phyloP scores from a whole-genome alignment of 2,888 invertebrate genomes.

The Pyrgus malvae region DNA sequence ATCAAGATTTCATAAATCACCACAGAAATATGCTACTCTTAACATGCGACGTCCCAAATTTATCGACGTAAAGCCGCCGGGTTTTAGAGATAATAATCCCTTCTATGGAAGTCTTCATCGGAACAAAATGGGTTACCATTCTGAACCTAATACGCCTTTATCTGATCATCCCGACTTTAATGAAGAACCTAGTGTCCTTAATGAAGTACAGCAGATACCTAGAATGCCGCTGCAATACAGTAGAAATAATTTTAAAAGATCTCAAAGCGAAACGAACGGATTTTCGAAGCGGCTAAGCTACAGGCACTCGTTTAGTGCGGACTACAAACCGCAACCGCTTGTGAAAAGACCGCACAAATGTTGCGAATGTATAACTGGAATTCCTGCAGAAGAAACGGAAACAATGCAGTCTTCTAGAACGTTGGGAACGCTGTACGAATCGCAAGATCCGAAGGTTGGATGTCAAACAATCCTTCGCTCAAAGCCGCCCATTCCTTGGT shows the following conservation, averaged over 20 bases:
- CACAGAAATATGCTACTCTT: conserved; percentile 75
- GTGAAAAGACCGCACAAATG: conserved; percentile 71
- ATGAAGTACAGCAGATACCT: conserved; percentile 71
- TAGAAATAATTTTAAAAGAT: conserved; percentile 72
- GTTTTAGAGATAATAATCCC: conserved; percentile 58
- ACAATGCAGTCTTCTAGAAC: conserved; percentile 64
- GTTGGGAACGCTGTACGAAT: conserved; percentile 73
- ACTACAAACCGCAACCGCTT: conserved; percentile 58
- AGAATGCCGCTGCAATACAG: conserved; percentile 71
- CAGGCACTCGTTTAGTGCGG: conserved; percentile 76
- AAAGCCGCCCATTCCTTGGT: conserved; percentile 91
- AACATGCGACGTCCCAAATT: conserved; percentile 74
- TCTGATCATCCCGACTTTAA: conserved; percentile 56
- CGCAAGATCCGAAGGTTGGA: conserved; percentile 85
- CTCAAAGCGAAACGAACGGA: conserved; percentile 72
- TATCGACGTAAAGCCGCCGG: conserved; percentile 64
- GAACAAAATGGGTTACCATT: conserved; percentile 72
- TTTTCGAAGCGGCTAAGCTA: conserved; percentile 74
- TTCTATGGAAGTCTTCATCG: conserved; percentile 70
- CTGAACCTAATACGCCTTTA: conserved; percentile 76
- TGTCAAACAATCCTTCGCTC: conserved; percentile 85
- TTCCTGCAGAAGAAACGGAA: conserved; percentile 59
- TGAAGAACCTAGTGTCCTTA: conserved; percentile 61
- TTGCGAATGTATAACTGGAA: conserved; percentile 75
- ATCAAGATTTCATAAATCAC: conserved; percentile 74